These are phyloP conservation scores for Aspidiotus destructor DNA, from an alignment of 2,888 invertebrate species.

Conservation along the genomic window DNA sequence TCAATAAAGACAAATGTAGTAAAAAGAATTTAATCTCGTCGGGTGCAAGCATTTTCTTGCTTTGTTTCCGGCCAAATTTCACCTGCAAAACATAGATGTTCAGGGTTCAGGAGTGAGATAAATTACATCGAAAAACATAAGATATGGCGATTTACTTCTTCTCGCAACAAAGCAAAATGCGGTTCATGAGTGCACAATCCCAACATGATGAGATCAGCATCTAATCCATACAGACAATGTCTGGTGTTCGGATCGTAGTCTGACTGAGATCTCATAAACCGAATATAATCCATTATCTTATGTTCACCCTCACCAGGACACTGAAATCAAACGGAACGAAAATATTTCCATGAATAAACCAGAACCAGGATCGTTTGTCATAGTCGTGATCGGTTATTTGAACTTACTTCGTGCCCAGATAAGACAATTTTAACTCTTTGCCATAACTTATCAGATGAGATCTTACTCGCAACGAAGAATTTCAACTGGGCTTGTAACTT, in stretches of 20 bases:
- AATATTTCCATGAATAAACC: conserved; percentile 52
- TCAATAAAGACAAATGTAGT: conserved; percentile 78
- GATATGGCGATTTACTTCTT: conserved; percentile 49
- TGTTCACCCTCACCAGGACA: conserved; percentile 97
- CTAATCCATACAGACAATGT: conserved; percentile 93
- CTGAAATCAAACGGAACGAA: conserved; percentile 60
- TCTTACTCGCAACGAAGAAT: conserved; percentile 76
- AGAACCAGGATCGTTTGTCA: conserved; percentile 43
- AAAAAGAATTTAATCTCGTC: conserved; percentile 89
- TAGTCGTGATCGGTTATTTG: conserved; percentile 22
- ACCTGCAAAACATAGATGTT: conserved; percentile 48
- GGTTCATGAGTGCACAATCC: conserved; percentile 93
- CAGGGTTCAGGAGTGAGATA: not conserved
- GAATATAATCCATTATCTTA: conserved; percentile 97
- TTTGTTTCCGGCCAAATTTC: conserved; percentile 56
- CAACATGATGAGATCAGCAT: conserved; percentile 95
- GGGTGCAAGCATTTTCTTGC: conserved; percentile 57
- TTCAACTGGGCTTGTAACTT: conserved; percentile 74
- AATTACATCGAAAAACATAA: not conserved
- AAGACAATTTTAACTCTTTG: conserved; percentile 72
- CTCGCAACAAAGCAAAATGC: conserved; percentile 85
- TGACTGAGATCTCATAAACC: conserved; percentile 71
- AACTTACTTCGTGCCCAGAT: conserved; percentile 86
- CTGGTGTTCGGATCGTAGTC: conserved; percentile 82
- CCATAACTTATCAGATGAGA: conserved; percentile 79